Evolutionary conservation across 1,140 invertebrate species (phyloP), one percentile per base, ranked within the genome.

Genomic region (Myzus persicae): DNA sequence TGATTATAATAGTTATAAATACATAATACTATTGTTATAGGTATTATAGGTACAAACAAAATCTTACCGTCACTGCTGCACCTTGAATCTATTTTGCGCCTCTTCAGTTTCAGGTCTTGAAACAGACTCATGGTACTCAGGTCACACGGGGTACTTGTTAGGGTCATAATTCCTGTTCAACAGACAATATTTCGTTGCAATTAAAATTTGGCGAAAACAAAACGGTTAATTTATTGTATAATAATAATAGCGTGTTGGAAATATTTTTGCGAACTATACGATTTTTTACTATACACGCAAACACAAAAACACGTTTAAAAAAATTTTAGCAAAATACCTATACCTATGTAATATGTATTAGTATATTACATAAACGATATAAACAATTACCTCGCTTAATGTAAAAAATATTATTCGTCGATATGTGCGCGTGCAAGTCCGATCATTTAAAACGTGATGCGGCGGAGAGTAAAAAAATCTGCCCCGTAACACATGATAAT

Each of bases 111-210:
- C 96, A 99, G 97, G 96, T 99, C 98, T 97, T 99, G 98, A 97
- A 99, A 99, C 96, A 99, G 97, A 97, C 98, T 99, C 98, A 99
- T 99, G 96, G 98, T 98, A 97, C 98, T 97, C 96, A 98, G 97
- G 96, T 98, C 98, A 97, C 97, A 97, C 96, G 97, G 97, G 96
- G 97, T 97, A 96, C 97, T 97, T 97, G 97, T 98, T 96, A 98
- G 97, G 97, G 98, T 98, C 98, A 98, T 98, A 98, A 98, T 98
- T 98, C 98, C 98, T 98, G 96, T 4, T 96, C 96, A 93, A 94
- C 94, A 94, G 95, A 91, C 94, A 94, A 94, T 48, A 87, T 26
- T 38, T 36, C 18, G 48, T 85, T 24, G 54, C 88, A 36, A 59
- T 59, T 90, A 90, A 36, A 46, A 84, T 40, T 14, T 40, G 38